These are phyloP conservation scores for Machimus atricapillus DNA, from an alignment of 2,888 invertebrate species.

Conservation along the genomic window DNA sequence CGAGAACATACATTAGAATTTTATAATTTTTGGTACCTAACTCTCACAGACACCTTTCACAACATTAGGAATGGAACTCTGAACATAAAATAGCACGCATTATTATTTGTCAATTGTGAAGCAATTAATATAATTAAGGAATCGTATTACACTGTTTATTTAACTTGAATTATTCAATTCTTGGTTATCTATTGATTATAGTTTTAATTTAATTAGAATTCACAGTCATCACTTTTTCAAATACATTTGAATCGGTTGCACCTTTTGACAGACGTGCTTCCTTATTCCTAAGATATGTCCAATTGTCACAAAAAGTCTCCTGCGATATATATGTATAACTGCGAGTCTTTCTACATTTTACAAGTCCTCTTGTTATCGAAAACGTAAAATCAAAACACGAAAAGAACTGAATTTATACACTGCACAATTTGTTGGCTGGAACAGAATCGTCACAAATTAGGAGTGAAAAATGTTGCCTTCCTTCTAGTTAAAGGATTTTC, in stretches of 20 bases:
- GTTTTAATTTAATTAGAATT: too few relatives aligned
- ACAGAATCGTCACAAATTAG: neutral
- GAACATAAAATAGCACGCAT: neutral
- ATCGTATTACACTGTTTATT: too few relatives aligned
- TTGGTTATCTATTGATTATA: too few relatives aligned
- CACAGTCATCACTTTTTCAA: too few relatives aligned
- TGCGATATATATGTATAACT: neutral
- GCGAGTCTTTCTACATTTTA: neutral
- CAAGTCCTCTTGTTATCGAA: neutral
- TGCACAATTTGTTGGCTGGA: neutral
- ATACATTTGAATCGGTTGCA: neutral
- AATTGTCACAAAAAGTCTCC: neutral
- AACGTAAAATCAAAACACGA: neutral
- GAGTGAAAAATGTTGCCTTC: neutral
- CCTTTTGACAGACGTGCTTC: neutral
- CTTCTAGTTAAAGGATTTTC: neutral
- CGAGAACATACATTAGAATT: neutral
- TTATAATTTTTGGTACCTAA: neutral
- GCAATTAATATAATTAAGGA: neutral
- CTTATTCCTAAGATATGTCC: neutral
- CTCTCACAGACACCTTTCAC: neutral
- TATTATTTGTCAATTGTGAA: neutral
- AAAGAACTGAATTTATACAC: neutral
- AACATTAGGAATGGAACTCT: neutral
- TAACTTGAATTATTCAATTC: too few relatives aligned